Evolutionary conservation across 2,888 invertebrate species (phyloP).

Genomic region (Pyrrhosoma nymphula): DNA sequence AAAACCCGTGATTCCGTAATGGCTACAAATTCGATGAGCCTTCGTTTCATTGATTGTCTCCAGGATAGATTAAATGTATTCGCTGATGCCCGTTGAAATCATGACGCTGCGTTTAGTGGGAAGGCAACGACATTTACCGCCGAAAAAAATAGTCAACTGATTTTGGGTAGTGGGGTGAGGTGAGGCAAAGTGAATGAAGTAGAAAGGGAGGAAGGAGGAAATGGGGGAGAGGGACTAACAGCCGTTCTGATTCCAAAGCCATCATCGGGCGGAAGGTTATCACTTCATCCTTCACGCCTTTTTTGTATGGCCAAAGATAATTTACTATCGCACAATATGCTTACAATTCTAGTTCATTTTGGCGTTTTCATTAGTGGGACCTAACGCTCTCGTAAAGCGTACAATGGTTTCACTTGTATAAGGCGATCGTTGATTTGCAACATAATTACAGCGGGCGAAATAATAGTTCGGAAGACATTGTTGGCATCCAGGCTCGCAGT

Average conservation of each 20-base stretch:
- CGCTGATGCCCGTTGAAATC: background rate
- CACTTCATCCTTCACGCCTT: background rate
- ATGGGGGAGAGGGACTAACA: background rate
- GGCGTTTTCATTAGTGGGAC: background rate
- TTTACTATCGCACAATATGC: background rate
- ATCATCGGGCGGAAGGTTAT: background rate
- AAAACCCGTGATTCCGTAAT: too few species aligned
- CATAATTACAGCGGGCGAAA: background rate
- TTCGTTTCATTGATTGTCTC: too few species aligned
- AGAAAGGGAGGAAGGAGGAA: background rate
- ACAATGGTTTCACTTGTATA: background rate
- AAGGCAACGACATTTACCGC: background rate
- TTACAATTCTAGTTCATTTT: background rate
- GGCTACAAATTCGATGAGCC: too few species aligned
- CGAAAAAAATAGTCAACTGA: background rate
- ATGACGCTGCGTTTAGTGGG: background rate
- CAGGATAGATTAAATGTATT: too few species aligned
- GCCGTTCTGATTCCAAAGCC: background rate
- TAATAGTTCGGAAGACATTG: background rate
- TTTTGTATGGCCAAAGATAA: slow-evolving; percentile 28
- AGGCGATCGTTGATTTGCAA: background rate
- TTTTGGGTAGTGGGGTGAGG: background rate
- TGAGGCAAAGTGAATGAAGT: background rate
- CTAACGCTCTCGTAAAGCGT: background rate
- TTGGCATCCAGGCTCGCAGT: background rate